Evolutionary conservation across 1,140 invertebrate genomes (phyloP), one percentile per base, ranked within the genome.

Genomic region (Oryctes rhinoceros): DNA sequence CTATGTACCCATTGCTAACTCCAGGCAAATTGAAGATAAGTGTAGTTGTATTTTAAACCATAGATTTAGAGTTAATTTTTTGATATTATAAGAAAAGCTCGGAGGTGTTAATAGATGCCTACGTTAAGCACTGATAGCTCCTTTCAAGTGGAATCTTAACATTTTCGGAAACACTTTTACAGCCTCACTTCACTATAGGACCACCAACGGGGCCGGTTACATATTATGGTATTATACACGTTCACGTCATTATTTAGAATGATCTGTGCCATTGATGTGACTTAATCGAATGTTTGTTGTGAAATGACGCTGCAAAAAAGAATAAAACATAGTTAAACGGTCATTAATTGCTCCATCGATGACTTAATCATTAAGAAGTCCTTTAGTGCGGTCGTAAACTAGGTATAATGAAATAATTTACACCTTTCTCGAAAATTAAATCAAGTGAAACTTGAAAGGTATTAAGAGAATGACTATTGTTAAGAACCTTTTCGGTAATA

Each of bases 241-340:
- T 71, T 71, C 65, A 20, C 35, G 75, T 76, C 75, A 49, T 76
- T 49, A 76, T 76, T 76, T 35, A 49, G 13, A 49, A 76, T 76
- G 75, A 76, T 76, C 75, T 76, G 37, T 76, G 75, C 75, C 75
- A 76, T 76, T 76, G 75, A 76, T 76, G 75, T 76, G 75, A 76
- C 75, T 76, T 76, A 76, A 76, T 76, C 75, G 75, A 76, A 49
- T 76, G 75, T 76, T 76, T 76, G 75, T 76, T 76, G 75, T 44
- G 18, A 76, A 49, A 35, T 76, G 75, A 76, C 75, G n/a, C 75
- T 76, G 75, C 75, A 76, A 76, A 76, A 76, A 76, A 76, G 75
- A 47, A 76, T 76, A 76, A 76, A 76, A 76, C 75, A 35, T 76
- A 47, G 15, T 76, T 76, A 76, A 76, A 76, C 75, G 75, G 37